Percentiles rank a stretch among this genome's conserved stretches.
Evolutionary conservation across 2,888 invertebrate species (phyloP).

Genomic region (Torymus tubicola): DNA sequence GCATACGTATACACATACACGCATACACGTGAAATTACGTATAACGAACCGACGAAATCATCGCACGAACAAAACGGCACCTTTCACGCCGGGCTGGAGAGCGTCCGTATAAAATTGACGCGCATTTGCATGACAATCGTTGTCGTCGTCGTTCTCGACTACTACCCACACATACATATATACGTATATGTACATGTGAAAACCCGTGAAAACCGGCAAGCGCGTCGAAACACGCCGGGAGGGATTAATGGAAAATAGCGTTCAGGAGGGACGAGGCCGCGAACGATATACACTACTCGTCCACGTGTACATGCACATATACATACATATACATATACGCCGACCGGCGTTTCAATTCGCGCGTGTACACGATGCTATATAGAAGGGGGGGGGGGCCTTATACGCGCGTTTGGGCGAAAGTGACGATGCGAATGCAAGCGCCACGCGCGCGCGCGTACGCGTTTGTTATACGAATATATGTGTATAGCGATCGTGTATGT

Average conservation of each 20-base stretch:
- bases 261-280: background rate
- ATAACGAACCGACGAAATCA: background rate
- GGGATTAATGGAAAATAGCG: slow-evolving; percentile 45
- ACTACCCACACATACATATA: no score
- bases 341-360: slow-evolving; percentile 23
- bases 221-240: background rate
- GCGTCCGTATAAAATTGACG: slow-evolving; percentile 45
- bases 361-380: background rate
- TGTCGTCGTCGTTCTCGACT: no score
- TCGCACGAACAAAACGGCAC: slow-evolving; percentile 12
- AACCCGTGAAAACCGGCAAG: slow-evolving; percentile 27
- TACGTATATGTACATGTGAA: slow-evolving; percentile 3
- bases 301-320: no score
- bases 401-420: slow-evolving; percentile 43
- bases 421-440: slow-evolving; percentile 28
- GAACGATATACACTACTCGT: slow-evolving; percentile 15
- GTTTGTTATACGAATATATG: no score
- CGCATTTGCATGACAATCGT: slow-evolving; percentile 53
- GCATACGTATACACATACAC: background rate
- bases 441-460: no score
- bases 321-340: no score
- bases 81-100: background rate
- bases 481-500: no score
- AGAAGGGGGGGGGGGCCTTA: slow-evolving; percentile 21
- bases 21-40: background rate